phyloP scores from a whole-genome alignment of 2,888 invertebrate genomes.

The Chrysotoxum bicinctum region DNA sequence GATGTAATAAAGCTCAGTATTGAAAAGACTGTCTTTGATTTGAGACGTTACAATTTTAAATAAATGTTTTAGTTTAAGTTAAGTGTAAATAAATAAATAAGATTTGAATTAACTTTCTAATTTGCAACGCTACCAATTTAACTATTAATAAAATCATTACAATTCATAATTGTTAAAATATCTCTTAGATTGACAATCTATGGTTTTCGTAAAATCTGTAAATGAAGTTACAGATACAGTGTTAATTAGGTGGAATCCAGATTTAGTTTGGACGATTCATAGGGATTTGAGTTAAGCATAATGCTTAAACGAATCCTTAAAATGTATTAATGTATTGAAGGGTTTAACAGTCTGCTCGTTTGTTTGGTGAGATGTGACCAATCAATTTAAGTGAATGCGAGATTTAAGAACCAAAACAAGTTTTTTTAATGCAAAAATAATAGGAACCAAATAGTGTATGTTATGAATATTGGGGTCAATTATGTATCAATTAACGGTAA shows the following conservation, averaged over 20 bases:
- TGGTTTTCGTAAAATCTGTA: not conserved
- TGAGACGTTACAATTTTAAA: too few relatives aligned
- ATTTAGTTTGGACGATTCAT: not conserved
- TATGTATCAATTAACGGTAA: too few relatives aligned
- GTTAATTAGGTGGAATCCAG: not conserved
- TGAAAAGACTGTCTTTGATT: too few relatives aligned
- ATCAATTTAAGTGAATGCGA: not conserved
- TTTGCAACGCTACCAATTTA: not conserved
- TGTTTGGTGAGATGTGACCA: not conserved
- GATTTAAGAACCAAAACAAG: too few relatives aligned
- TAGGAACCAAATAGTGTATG: too few relatives aligned
- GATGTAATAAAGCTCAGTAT: too few relatives aligned
- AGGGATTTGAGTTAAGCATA: not conserved
- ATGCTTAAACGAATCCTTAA: not conserved
- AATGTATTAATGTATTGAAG: not conserved
- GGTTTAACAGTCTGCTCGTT: not conserved
- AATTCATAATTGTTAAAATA: slow-evolving; percentile 53
- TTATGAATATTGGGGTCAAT: too few relatives aligned
- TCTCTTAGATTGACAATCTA: slow-evolving; percentile 1
- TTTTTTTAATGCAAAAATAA: too few relatives aligned
- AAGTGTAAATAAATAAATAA: too few relatives aligned
- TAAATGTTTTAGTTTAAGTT: too few relatives aligned
- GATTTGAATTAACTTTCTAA: not conserved
- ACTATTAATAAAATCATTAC: not conserved
- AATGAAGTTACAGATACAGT: not conserved